A percentile compares a stretch with the other conserved stretches of the same genome.
These are phyloP conservation scores for Lemur catta DNA, from an alignment of 2,797 vertebrate species.

Conservation along the genomic window DNA sequence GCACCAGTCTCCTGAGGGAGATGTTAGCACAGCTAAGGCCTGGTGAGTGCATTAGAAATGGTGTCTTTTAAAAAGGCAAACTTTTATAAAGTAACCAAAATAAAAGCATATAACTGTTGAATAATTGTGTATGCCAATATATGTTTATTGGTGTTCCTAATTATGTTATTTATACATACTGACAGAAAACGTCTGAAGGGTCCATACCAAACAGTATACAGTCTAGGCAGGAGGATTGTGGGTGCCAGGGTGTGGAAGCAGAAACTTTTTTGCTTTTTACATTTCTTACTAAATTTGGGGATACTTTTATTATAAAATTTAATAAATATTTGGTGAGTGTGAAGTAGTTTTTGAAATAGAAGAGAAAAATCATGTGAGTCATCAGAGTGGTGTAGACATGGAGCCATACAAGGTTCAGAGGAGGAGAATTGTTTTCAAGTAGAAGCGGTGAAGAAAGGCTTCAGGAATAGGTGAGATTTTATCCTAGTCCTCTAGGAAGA, in stretches of 20 bases:
- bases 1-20: neutral
- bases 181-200: neutral
- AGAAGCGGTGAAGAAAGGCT: neutral
- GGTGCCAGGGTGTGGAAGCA: neutral
- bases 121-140: conserved; percentile 5
- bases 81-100: neutral
- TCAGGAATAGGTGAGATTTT: neutral
- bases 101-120: neutral
- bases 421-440: neutral
- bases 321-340: neutral
- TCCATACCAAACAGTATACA: neutral
- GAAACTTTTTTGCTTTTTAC: neutral
- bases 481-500: neutral
- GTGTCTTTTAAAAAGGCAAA: conserved; percentile 17
- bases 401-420: neutral
- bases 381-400: neutral
- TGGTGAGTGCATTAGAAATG: neutral
- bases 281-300: neutral
- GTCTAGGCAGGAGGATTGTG: neutral
- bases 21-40: neutral
- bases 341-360: neutral
- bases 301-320: neutral
- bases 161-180: neutral
- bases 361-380: neutral
- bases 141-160: neutral